Percentiles rank a stretch among this genome's conserved stretches.
Conservation (phyloP, 2,888 invertebrate genomes). For the Phalangium opilio region DNA sequence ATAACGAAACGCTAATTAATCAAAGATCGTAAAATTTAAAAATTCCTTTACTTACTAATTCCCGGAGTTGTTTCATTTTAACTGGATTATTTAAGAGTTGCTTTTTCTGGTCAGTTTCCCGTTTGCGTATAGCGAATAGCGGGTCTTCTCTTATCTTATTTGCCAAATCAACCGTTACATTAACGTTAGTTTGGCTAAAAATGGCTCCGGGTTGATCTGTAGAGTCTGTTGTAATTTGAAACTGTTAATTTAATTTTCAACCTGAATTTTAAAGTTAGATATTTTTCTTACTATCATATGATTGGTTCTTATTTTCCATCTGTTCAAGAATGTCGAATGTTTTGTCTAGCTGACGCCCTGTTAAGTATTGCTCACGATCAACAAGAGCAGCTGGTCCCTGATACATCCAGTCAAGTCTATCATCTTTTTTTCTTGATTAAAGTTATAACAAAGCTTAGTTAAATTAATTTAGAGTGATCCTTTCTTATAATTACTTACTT, state of each 20-base stretch:
- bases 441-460: background rate
- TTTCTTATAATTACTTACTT: constrained; percentile 7
- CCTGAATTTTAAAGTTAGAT: background rate
- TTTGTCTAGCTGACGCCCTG: constrained; percentile 67
- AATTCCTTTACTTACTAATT: constrained; percentile 41
- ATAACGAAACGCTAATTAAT: background rate
- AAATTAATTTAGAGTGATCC: background rate
- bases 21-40: background rate
- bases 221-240: background rate
- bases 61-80: constrained; percentile 67
- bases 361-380: constrained; percentile 72
- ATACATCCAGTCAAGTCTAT: constrained; percentile 30
- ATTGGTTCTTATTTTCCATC: constrained; percentile 35
- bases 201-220: constrained; percentile 2
- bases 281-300: constrained; percentile 4
- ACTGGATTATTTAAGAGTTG: constrained; percentile 80
- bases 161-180: constrained; percentile 52
- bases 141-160: constrained; percentile 89
- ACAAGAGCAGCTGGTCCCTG: constrained; percentile 43
- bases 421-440: constrained; percentile 12
- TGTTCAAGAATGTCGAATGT: constrained; percentile 49
- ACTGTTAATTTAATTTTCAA: constrained; percentile 1
- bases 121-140: constrained; percentile 64
- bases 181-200: constrained; percentile 8
- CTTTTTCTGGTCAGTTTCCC: constrained; percentile 71